phyloP scores from a whole-genome alignment of 2,888 invertebrate genomes.

The Hypomecis punctinalis region DNA sequence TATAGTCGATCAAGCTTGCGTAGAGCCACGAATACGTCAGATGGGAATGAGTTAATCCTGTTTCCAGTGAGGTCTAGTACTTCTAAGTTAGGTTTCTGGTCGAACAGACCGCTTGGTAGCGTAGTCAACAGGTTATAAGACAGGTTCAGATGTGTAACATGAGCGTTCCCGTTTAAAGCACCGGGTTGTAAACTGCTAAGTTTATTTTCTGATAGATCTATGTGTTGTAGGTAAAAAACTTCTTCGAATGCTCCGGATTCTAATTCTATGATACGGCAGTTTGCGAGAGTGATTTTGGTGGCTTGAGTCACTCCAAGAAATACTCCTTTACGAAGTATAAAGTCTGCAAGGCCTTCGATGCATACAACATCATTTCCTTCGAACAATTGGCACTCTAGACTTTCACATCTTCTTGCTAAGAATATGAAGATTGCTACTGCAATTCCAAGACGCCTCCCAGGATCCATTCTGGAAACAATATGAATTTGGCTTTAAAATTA shows the following conservation, averaged over 20 bases:
- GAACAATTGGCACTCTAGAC: conserved; percentile 42
- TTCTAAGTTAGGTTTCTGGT: conserved; percentile 54
- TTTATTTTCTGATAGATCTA: conserved; percentile 62
- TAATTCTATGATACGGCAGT: conserved; percentile 49
- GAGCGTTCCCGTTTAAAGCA: conserved; percentile 51
- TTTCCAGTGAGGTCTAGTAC: conserved; percentile 60
- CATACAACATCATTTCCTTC: conserved; percentile 45
- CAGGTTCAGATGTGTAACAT: conserved; percentile 56
- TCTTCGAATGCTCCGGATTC: conserved; percentile 54
- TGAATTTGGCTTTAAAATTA: neutral
- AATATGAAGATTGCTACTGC: conserved; percentile 10
- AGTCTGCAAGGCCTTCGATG: conserved; percentile 40
- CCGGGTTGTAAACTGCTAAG: conserved; percentile 53
- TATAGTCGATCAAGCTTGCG: conserved; percentile 55
- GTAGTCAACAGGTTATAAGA: conserved; percentile 56
- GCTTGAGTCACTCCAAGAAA: conserved; percentile 49
- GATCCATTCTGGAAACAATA: conserved; percentile 26
- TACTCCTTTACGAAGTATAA: conserved; percentile 45
- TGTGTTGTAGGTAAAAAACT: conserved; percentile 49
- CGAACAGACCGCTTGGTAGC: conserved; percentile 58
- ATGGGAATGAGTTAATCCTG: conserved; percentile 46
- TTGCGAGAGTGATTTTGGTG: conserved; percentile 45
- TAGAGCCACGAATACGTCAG: conserved; percentile 58
- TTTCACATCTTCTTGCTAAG: conserved; percentile 7
- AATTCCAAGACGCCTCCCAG: conserved; percentile 8